Evolutionary conservation across 2,113 vertebrate species (phyloP).

Genomic region (Perca schrenkii): DNA sequence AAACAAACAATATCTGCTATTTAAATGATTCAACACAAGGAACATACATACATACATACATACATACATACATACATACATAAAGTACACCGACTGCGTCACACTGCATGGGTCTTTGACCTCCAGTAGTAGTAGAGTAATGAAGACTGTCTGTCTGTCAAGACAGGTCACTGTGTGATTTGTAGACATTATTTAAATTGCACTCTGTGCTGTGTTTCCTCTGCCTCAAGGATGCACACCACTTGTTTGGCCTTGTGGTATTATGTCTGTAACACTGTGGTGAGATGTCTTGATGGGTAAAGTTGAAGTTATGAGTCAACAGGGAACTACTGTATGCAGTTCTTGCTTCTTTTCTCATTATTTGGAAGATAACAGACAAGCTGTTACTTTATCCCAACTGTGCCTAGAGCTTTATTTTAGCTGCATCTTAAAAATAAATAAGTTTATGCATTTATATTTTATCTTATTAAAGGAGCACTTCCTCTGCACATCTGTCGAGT

Average conservation of each 20-base stretch:
- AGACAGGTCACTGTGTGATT: neutral
- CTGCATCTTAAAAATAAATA: neutral
- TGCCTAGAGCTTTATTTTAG: slow-evolving; percentile 10
- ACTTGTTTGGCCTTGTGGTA: neutral
- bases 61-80: no score
- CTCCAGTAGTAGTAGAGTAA: neutral
- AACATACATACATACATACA: no score
- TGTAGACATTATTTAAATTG: neutral
- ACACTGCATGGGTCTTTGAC: neutral
- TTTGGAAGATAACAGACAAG: neutral
- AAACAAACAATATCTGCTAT: no score
- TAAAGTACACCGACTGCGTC: no score
- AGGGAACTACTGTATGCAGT: neutral
- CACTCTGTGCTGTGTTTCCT: neutral
- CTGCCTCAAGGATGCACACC: neutral
- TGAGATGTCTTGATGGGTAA: neutral
- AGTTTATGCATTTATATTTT: slow-evolving; percentile 15
- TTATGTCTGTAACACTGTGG: neutral
- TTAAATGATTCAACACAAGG: no score
- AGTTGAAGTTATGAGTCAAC: neutral
- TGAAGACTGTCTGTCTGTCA: neutral
- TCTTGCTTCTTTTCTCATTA: neutral
- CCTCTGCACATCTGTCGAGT: slow-evolving; percentile 40
- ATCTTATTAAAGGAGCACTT: neutral
- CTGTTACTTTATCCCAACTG: slow-evolving; percentile 5